Evolutionary conservation across 30 jellyfish, hydroid and myxozoan species (phyloP).

Genomic region (Phacellophora camtschatica): DNA sequence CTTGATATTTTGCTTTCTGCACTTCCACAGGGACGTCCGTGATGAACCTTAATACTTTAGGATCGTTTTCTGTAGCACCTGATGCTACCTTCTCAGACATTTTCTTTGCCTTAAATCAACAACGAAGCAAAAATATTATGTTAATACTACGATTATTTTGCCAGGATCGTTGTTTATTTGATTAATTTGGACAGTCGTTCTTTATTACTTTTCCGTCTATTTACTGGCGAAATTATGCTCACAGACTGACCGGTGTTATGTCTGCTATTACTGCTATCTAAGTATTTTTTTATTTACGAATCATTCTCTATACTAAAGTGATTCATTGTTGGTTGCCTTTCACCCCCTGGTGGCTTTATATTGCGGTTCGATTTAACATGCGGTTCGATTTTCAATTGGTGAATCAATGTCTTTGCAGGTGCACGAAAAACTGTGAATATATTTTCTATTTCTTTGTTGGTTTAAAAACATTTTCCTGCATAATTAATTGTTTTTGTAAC

Average conservation of each 20-base stretch:
- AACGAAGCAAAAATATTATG: not conserved
- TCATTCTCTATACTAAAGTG: too few relatives aligned
- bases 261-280: too few relatives aligned
- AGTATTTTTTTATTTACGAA: too few relatives aligned
- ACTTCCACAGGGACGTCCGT: conserved; percentile 62
- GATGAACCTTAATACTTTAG: conserved; percentile 70
- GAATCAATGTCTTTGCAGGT: conserved; percentile 44
- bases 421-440: not conserved
- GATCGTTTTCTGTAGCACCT: conserved; percentile 20
- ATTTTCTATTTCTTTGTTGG: not conserved
- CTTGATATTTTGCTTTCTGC: conserved; percentile 75
- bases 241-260: too few relatives aligned
- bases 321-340: conserved; percentile 53
- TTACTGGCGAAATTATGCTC: too few relatives aligned
- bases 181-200: too few relatives aligned
- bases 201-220: too few relatives aligned
- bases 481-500: not conserved
- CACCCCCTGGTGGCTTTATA: too few relatives aligned
- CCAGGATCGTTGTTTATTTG: not conserved
- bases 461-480: not conserved
- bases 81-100: not conserved
- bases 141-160: not conserved
- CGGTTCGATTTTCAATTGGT: conserved; percentile 33
- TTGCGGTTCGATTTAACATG: conserved; percentile 3
- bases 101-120: not conserved